Evolutionary conservation across 2,888 invertebrate genomes (phyloP), one percentile per base, ranked within the genome.

Genomic region (Phania funesta): DNA sequence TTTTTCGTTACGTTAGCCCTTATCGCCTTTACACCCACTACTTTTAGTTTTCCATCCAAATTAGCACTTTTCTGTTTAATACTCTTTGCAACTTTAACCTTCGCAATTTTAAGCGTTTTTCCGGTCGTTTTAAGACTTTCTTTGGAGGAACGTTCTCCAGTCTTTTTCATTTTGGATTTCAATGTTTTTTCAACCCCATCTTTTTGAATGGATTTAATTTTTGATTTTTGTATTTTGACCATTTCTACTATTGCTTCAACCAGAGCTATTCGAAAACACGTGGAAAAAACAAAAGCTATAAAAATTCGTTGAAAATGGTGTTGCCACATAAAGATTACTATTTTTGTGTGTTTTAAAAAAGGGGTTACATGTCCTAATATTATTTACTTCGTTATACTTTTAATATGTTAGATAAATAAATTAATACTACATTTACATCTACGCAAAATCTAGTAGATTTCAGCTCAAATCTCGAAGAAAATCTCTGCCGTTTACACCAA

Each of bases 151-250:
- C 18, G 20, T 20, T 2, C n/a, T 26, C 24, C 26, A 0, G 11
- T 26, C 7, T 41, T 58, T 58, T 71, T 73, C 4, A 32, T 41
- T 32, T 29, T 26, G 0, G 11, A n/a, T 38, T 50, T 50, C 8
- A 26, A 60, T 6, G n/a, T 1, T 29, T 48, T 48, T 26, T 2
- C 46, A 20, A 11, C 11, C 35, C 24, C n/a, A 54, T 35, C 8
- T 6, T 78, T 78, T 20, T 50, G 44, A 8, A 80, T 16, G 2
- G 76, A 35, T 77, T 84, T 85, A 0, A 83, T 78, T 16, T 13
- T 68, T 11, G 77, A 76, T 44, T 85, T 85, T 26, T 80, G 83
- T 50, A 85, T 76, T 81, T 85, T 85, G 7, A 84, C 85, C 85
- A 85, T 85, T 64, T 78, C 83, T 35, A 54, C 7, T 41, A 41